These are phyloP conservation scores for Luidia sarsii DNA, from an alignment of 53 echinoderm and acorn worm genomes.

Conservation along the genomic window DNA sequence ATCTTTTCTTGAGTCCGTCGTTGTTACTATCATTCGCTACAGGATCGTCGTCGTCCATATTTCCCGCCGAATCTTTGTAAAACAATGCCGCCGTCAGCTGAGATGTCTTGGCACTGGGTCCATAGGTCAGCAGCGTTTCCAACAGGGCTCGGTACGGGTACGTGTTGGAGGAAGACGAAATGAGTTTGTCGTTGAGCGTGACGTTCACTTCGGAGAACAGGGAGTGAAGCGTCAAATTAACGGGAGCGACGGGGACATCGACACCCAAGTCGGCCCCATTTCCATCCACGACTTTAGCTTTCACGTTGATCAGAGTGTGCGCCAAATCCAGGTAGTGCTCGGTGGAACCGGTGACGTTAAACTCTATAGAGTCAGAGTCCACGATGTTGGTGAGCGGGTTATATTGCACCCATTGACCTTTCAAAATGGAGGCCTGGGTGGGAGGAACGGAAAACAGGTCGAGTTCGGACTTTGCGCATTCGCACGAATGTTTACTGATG, in stretches of 20 bases:
- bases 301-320: constrained; percentile 63
- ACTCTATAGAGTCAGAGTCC: constrained; percentile 59
- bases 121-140: constrained; percentile 58
- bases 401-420: constrained; percentile 69
- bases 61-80: constrained; percentile 70
- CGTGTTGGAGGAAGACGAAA: constrained; percentile 15
- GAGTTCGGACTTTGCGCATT: constrained; percentile 62
- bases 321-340: constrained; percentile 70
- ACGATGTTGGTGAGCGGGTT: constrained; percentile 60
- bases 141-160: constrained; percentile 30
- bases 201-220: constrained; percentile 61
- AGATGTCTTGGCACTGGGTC: constrained; percentile 69
- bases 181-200: constrained; percentile 16
- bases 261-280: constrained; percentile 47
- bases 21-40: constrained; percentile 24
- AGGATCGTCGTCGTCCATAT: constrained; percentile 67
- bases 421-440: constrained; percentile 55
- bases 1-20: constrained; percentile 47
- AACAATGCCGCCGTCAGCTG: constrained; percentile 66
- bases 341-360: constrained; percentile 51
- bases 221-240: constrained; percentile 44
- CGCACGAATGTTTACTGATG: constrained; percentile 50
- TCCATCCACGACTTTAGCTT: constrained; percentile 55
- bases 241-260: constrained; percentile 65
- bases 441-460: constrained; percentile 74